Percentiles rank a stretch among this genome's conserved stretches.
Conservation (phyloP, 1,140 invertebrate genomes). For the Trachymyrmex septentrionalis region DNA sequence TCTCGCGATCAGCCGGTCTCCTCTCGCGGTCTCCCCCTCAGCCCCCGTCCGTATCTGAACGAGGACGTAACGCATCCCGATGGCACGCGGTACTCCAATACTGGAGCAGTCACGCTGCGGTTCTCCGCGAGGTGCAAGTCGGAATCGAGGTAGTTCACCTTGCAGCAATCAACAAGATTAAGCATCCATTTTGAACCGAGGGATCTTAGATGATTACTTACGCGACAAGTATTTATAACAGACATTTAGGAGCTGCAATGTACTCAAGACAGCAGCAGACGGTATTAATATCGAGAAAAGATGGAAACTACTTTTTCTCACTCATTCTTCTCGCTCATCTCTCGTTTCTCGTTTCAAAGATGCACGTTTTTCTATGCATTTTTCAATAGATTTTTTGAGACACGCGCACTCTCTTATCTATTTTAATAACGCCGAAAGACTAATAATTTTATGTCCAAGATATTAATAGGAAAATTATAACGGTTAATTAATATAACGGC, state of each 20-base stretch:
- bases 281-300: neutral
- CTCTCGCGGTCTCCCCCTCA: slow-evolving; percentile 30
- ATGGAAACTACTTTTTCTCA: neutral
- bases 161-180: neutral
- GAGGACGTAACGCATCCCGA: slow-evolving; percentile 19
- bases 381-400: neutral
- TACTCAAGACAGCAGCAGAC: neutral
- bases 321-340: neutral
- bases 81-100: slow-evolving; percentile 40
- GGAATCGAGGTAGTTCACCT: slow-evolving; percentile 16
- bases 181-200: too few species aligned
- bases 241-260: neutral
- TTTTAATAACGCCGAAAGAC: neutral
- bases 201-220: neutral
- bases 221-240: neutral
- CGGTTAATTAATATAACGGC: too few species aligned
- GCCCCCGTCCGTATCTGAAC: slow-evolving; percentile 47
- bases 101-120: neutral
- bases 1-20: slow-evolving; percentile 23
- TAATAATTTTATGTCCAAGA: neutral
- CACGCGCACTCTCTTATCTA: neutral
- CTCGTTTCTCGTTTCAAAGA: neutral
- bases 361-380: neutral
- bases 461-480: too few species aligned
- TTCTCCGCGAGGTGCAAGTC: slow-evolving; percentile 6